Percentiles rank a stretch among this genome's conserved stretches.
These are phyloP conservation scores for Clarias platycephalus DNA, from an alignment of 2,797 vertebrate genomes.

Conservation along the genomic window DNA sequence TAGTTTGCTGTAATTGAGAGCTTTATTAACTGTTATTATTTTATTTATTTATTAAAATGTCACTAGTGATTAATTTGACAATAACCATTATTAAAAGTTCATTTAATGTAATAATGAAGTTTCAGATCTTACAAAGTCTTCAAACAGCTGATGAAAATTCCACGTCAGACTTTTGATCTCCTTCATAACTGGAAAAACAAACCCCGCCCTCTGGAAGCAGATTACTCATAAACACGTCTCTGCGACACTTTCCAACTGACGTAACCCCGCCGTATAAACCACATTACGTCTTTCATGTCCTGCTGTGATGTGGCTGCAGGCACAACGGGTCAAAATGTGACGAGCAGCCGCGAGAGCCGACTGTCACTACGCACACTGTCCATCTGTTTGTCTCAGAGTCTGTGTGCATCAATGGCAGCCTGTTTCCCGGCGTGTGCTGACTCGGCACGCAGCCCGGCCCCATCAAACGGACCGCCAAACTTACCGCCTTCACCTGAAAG, in stretches of 20 bases:
- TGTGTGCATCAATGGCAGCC: constrained; percentile 55
- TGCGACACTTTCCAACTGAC: constrained; percentile 32
- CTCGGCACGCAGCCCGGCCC: constrained; percentile 20
- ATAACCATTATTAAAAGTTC: no score
- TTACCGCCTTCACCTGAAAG: background rate
- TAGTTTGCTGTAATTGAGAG: background rate
- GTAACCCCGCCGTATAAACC: constrained; percentile 30
- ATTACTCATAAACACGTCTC: background rate
- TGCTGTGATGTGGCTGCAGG: constrained; percentile 53
- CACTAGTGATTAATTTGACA: background rate
- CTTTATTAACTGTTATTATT: background rate
- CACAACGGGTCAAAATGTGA: constrained; percentile 64
- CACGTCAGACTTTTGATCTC: constrained; percentile 60
- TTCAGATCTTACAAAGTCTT: background rate
- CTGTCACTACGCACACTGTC: constrained; percentile 42
- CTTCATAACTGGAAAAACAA: constrained; percentile 43
- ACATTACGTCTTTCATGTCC: constrained; percentile 42
- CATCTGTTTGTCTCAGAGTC: constrained; percentile 38
- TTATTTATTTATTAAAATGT: background rate
- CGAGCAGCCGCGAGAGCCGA: constrained; percentile 56
- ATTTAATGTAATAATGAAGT: background rate
- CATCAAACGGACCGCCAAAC: constrained; percentile 14
- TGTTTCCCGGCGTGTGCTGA: constrained; percentile 50
- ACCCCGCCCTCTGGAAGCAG: background rate
- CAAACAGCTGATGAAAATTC: constrained; percentile 43